Evolutionary conservation across 2,113 vertebrate species (phyloP).

Genomic region (Tonatia bakeri): DNA sequence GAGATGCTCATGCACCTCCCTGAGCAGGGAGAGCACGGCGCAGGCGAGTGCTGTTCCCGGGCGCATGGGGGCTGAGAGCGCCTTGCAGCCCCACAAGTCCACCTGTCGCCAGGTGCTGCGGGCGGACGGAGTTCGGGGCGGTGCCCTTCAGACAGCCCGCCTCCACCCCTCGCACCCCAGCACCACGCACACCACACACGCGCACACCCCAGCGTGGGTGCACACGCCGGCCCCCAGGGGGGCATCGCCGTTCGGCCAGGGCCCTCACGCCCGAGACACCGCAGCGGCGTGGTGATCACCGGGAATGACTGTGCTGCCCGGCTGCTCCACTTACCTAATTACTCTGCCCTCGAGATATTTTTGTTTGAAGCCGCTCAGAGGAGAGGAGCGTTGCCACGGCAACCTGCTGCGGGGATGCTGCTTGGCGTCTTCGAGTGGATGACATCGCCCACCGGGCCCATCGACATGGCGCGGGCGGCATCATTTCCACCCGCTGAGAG

Average conservation of each 20-base stretch:
- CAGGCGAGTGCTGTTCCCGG: not conserved
- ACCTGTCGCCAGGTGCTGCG: not conserved
- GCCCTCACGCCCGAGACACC: not conserved
- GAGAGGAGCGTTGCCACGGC: conserved; percentile 53
- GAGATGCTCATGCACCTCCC: not conserved
- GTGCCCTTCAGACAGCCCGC: not conserved
- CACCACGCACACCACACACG: not conserved
- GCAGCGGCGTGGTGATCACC: not conserved
- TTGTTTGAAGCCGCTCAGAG: conserved; percentile 41
- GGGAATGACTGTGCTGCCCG: not conserved
- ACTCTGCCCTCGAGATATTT: conserved; percentile 65
- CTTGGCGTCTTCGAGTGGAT: conserved; percentile 7
- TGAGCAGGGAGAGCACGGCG: not conserved
- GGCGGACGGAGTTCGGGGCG: not conserved
- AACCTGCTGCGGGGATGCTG: conserved; percentile 34
- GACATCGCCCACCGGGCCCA: conserved; percentile 8
- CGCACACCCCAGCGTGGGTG: no score
- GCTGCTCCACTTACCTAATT: conserved; percentile 69
- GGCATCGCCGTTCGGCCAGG: not conserved
- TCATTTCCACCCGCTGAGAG: conserved; percentile 4
- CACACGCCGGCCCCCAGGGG: not conserved
- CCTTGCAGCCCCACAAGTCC: not conserved
- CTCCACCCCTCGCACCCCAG: not conserved
- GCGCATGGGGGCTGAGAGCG: not conserved
- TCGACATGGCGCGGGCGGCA: conserved; percentile 13